These are phyloP conservation scores for Apoderus coryli DNA, from an alignment of 2,888 invertebrate species.

Conservation along the genomic window DNA sequence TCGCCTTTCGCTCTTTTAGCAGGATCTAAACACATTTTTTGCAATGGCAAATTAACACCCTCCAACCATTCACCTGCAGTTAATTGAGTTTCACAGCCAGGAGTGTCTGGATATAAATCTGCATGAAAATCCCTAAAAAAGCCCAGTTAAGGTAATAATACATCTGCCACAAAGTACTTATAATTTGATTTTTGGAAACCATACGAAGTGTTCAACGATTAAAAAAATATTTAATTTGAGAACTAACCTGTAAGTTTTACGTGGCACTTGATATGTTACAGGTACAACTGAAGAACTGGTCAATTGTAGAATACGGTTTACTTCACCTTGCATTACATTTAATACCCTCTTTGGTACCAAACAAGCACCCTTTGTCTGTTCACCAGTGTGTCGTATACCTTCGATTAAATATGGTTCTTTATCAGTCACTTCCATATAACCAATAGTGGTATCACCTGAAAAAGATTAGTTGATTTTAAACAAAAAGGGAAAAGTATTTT, in stretches of 20 bases:
- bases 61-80: constrained; percentile 71
- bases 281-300: constrained; percentile 79
- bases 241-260: constrained; percentile 31
- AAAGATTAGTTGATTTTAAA: too few species aligned
- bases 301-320: constrained; percentile 78
- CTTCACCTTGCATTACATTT: constrained; percentile 95
- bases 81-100: constrained; percentile 64
- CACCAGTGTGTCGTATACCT: constrained; percentile 77
- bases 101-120: constrained; percentile 86
- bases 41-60: constrained; percentile 58
- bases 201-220: too few species aligned
- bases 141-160: too few species aligned
- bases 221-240: too few species aligned
- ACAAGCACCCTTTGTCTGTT: constrained; percentile 90
- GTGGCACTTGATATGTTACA: constrained; percentile 68
- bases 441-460: constrained; percentile 71
- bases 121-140: constrained; percentile 72
- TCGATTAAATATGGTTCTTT: constrained; percentile 82
- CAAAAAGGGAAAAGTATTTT: too few species aligned
- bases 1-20: constrained; percentile 50
- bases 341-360: constrained; percentile 83
- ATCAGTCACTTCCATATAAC: constrained; percentile 81
- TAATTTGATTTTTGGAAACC: too few species aligned
- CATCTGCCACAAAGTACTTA: too few species aligned
- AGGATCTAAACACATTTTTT: constrained; percentile 74